Evolutionary conservation across 2,797 vertebrate genomes (phyloP), one percentile per base, ranked within the genome.

Genomic region (Rhynchonycteris naso): DNA sequence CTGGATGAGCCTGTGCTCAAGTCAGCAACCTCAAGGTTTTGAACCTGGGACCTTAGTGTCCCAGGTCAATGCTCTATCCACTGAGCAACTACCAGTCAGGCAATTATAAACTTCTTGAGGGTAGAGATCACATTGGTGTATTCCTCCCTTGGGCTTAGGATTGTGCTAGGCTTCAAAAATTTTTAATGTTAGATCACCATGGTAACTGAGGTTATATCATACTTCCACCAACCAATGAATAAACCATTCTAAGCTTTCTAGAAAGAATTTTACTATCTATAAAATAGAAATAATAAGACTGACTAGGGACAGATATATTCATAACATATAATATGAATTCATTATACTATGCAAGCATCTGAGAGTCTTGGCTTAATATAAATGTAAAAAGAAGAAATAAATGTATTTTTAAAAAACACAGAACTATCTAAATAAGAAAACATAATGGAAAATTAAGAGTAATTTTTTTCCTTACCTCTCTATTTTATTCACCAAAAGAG

Each of bases 391-490:
- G 75, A 82, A 50, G 47, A 74, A n/a, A 81, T 19, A 83, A 59
- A 75, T 68, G 18, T 47, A n/a, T 33, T 71, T 72, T n/a, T 13
- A 2, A 28, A 75, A 72, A 50, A n/a, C 21, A 50, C 18, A 9
- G 22, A 84, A 38, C 47, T 82, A 81, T 50, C 5, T 95, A 90
- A 90, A 56, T 28, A 72, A 85, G 33, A 85, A 58, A 85, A 81
- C 18, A 56, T 24, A 66, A 84, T 6, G 69, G 79, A 91, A 82
- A 88, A n/a, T 22, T 22, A 74, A 54, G 28, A 28, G 30, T 65
- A 56, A 8, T 85, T 88, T 85, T 93, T 26, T 81, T 30, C 4
- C 30, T 80, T 79, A 24, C 5, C 13, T 61, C 52, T 30, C 6
- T 30, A 75, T 26, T 81, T 11, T 43, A 43, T 28, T 84, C 61